Evolutionary conservation across 2,888 invertebrate genomes (phyloP), one percentile per base, ranked within the genome.

Genomic region (Herminia tarsipennalis): DNA sequence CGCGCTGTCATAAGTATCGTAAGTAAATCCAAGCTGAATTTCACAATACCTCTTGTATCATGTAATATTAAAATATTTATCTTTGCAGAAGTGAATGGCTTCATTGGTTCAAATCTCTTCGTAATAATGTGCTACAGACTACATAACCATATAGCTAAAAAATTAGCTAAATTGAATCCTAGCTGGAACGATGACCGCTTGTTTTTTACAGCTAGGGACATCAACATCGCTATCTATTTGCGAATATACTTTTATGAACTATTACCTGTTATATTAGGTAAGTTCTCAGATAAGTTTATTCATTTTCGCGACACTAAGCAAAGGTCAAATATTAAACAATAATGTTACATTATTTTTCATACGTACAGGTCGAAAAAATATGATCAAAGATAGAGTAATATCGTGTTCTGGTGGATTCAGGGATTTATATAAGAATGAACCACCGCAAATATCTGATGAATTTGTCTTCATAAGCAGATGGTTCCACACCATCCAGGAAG

Each of bases 111-210:
- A 4, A 10, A 21, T n/a, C 20, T 33, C 4, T 8, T 33, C 6
- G 2, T 5, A 6, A 42, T 27, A 8, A 33, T 21, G 20, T 48
- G 36, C 10, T 5, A 17, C 5, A 42, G 42, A 5, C 20, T 29
- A 13, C 50, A 51, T 12, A 51, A 51, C 14, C 5, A 29, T 6
- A 9, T 42, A 34, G 50, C 50, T 5, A 12, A 8, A 4, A 2
- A 37, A 12, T 14, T 51, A 4, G 33, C 28, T 1, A 10, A n/a
- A n/a, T 8, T 42, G 5, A 51, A 51, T 21, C 48, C 48, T n/a
- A 34, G 29, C 17, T 51, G 50, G 50, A 21, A 37, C 10, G 50
- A 51, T 2, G 33, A 48, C 12, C 21, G 10, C 9, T 16, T 51
- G 4, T 51, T 48, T 10, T 3, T 12, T 24, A 37, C 8, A 17